A percentile compares a stretch with the other conserved stretches of the same genome.
Conservation (phyloP, 2,797 vertebrate genomes). For the Enteromius treurensis region DNA sequence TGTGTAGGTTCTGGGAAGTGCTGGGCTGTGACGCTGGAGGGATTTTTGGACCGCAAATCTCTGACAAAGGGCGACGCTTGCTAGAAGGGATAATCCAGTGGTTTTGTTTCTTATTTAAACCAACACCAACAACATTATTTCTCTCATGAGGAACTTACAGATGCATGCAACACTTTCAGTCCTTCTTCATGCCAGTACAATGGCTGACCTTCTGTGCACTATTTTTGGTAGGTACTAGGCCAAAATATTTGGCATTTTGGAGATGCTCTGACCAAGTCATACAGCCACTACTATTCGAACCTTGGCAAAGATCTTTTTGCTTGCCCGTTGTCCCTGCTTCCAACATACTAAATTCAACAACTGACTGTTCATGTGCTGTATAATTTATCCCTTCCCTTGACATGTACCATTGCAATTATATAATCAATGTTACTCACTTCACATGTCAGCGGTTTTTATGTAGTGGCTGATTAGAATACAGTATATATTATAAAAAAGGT, state of each 20-base stretch:
- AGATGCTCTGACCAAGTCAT: background rate
- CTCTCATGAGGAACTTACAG: background rate
- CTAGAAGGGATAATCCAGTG: slow-evolving; percentile 1
- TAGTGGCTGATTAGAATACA: background rate
- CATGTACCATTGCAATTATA: background rate
- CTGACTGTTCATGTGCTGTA: background rate
- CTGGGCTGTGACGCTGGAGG: background rate
- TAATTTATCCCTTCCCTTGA: background rate
- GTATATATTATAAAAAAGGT: background rate
- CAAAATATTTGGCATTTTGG: background rate
- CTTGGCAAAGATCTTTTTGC: background rate
- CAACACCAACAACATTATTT: background rate
- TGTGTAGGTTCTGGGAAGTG: slow-evolving; percentile 1
- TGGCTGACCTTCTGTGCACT: background rate
- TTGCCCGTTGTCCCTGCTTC: background rate
- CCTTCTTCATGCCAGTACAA: background rate
- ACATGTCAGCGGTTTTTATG: background rate
- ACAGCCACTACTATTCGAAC: background rate
- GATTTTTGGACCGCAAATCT: background rate
- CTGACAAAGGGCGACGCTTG: background rate
- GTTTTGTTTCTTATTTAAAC: background rate
- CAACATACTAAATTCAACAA: background rate
- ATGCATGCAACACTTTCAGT: background rate
- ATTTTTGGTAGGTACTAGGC: background rate
- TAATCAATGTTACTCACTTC: background rate